These are phyloP conservation scores for Triplophysa dalaica DNA, from an alignment of 2,113 vertebrate species.

Conservation along the genomic window DNA sequence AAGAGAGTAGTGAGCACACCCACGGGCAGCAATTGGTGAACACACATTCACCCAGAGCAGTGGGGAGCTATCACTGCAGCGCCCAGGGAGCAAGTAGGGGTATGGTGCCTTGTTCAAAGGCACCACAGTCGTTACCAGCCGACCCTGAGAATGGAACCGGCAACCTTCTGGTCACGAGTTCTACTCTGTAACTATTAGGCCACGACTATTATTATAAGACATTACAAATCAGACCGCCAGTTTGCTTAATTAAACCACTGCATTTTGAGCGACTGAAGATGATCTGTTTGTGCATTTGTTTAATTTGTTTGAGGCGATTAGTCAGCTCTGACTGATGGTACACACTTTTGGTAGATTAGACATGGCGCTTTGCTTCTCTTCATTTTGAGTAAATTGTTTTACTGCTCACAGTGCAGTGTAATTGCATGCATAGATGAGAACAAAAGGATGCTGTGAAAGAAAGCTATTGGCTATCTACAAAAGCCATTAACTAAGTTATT, in stretches of 20 bases:
- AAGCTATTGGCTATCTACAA: background rate
- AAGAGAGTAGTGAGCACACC: too few species aligned
- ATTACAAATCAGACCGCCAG: too few species aligned
- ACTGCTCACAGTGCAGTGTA: constrained; percentile 14
- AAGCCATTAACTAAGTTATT: background rate
- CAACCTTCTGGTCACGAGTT: too few species aligned
- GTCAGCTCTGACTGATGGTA: constrained; percentile 44
- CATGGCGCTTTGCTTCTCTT: constrained; percentile 29
- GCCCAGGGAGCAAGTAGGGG: too few species aligned
- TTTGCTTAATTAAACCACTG: background rate
- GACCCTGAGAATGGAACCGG: too few species aligned
- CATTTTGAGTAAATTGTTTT: constrained; percentile 36
- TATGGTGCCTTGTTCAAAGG: too few species aligned
- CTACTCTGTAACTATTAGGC: too few species aligned
- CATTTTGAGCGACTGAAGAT: background rate
- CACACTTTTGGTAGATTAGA: constrained; percentile 47
- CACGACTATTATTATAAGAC: too few species aligned
- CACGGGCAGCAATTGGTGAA: too few species aligned
- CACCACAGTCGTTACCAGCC: too few species aligned
- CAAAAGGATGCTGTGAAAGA: background rate
- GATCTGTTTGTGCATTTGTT: constrained; percentile 1
- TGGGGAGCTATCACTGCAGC: too few species aligned
- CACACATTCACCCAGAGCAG: too few species aligned
- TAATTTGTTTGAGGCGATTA: constrained; percentile 35
- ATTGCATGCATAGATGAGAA: constrained; percentile 19